Evolutionary conservation across 2,797 vertebrate species (phyloP), one percentile per base, ranked within the genome.

Genomic region (Ataeniobius toweri): DNA sequence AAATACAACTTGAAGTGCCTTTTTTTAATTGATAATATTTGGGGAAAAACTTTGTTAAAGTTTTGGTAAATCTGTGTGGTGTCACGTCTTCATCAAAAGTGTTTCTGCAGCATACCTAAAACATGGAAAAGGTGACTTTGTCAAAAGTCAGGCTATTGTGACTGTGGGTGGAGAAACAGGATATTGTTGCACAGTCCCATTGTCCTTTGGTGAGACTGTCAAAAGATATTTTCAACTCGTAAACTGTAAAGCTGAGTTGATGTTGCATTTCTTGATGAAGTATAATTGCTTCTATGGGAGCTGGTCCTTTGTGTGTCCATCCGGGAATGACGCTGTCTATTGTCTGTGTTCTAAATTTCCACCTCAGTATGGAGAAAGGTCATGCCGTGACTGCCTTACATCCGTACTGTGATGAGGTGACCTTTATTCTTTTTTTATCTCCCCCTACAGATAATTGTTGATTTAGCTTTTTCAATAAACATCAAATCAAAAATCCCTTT

Each of bases 81-180:
- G 24, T 41, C 31, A 28, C 2, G 28, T 77, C 9, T 46, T 26
- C 39, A 50, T 75, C 22, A 31, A 41, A 28, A 58, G 13, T 41
- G 46, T 78, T 84, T 80, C 59, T 63, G 78, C 73, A 44, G 41
- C 78, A 41, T 50, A 46, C 28, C 2, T 16, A 61, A 85, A 63
- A 12, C 50, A 55, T 86, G 89, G 84, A 89, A 92, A 88, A 83
- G 76, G 75, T 87, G 65, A 53, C 79, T 84, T 86, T 78, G 74
- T 68, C 46, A 78, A 76, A 84, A 26, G 61, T 65, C 9, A 13
- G 51, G 76, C 80, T 84, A 74, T 88, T 86, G 73, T 89, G 83
- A 88, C 50, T 74, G 68, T 76, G 53, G 83, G 74, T 87, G 73
- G 58, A 81, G 80, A 88, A 92, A 94, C 91, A 94, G 93, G 94